Base-by-base conservation (phyloP, 2,797 vertebrate genomes). In the Mormyrops boulengeri region DNA sequence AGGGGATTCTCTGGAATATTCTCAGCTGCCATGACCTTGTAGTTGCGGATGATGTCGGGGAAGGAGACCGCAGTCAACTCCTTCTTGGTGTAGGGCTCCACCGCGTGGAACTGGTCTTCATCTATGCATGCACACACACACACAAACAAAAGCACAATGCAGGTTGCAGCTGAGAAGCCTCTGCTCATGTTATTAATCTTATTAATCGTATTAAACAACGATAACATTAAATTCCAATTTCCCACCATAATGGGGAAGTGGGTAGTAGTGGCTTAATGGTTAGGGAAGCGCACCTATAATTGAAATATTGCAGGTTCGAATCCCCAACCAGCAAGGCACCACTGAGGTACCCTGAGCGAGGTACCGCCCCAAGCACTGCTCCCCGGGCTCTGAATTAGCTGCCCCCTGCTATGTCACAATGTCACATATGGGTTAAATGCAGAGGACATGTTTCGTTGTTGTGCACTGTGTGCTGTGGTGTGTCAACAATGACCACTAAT, bases 1-100 rank as follows among this genome's bases (percentile, higher is more conserved):
- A 99, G 96, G 0, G 98, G 99, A 91, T 99, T 98, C 91, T 99
- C 98, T 0, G 99, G 99, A 90, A 99, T 98, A 92, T 99, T 99
- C 53, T 99, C 98, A 0, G 96, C 97, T 0, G 98, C 98, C 98
- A 99, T 99, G 91, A 99, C 98, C 93, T 99, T 98, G 94, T 99
- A 99, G 90, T 97, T 99, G 53, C 98, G 97, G 92, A 99, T 98
- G 93, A 99, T 99, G 93, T 99, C 98, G 0, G 98, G 96, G 93
- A 99, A 97, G 0, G 97, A 97, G 11, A 99, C 98, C 0, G 98
- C 98, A 0, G 95, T 94, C 50, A 99, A 97, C 91, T 99, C 98
- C 93, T 96, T 98, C 95, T 97, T 99, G 0, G 98, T 99, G 94
- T 99, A 99, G 0, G 99, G 99, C 60, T 99, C 98, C 38, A 99